Evolutionary conservation across 1,140 invertebrate genomes (phyloP), one percentile per base, ranked within the genome.

Genomic region (Anagrus nilaparvatae): DNA sequence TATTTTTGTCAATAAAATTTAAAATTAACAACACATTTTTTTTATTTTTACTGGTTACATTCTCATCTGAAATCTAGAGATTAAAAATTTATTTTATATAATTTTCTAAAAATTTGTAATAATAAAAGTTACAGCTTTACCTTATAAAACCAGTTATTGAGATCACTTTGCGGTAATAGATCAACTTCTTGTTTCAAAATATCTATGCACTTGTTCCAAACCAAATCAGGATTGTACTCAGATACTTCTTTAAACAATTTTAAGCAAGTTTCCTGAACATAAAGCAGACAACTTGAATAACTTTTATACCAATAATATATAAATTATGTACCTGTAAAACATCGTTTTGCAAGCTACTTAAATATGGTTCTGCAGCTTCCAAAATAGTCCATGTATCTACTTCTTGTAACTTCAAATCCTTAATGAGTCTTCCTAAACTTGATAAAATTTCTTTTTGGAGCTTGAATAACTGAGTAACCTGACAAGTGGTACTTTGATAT

Each of bases 381-480:
- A 78, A 60, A 17, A 74, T 48, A 19, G 63, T 49, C 48, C 70
- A 63, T n/a, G 76, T 50, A 10, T 69, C 51, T 19, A 60, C 59
- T 34, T 72, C 74, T 3, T 59, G 54, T n/a, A 80, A 48, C 27
- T 60, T 58, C 37, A 83, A 61, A 52, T 74, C 54, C 5, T 56
- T 52, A 3, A 69, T 61, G 0, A 81, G 48, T 21, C 50, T 37
- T 3, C 70, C 70, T n/a, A 81, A 52, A 2, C 70, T 58, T n/a
- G 50, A 49, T 8, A 82, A 57, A 17, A 78, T 51, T 18, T 59
- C 54, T n/a, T 60, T 47, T 55, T 82, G 79, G 21, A 81, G 59
- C 55, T 74, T 74, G 56, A 71, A 82, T 3, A 57, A 58, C 52
- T 77, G 74, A 5, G 71, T 75, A 43, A 70, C 71, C 44, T 74